These are phyloP conservation scores for Palaemon carinicauda DNA, from an alignment of 1,140 invertebrate species.

Conservation along the genomic window DNA sequence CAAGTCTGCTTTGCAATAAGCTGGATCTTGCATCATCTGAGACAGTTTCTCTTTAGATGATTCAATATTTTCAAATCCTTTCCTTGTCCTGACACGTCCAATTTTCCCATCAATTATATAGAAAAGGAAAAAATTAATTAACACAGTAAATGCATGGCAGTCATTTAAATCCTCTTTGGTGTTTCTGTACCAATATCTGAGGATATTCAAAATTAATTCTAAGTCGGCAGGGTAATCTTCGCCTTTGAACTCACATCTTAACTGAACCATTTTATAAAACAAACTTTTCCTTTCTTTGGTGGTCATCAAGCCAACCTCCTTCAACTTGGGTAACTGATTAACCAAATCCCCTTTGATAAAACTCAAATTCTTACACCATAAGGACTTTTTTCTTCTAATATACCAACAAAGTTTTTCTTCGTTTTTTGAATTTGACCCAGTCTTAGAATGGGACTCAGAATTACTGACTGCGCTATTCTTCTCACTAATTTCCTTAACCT, in stretches of 20 bases:
- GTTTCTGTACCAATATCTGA: constrained; percentile 25
- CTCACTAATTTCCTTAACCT: too few relatives aligned
- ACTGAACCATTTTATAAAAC: constrained; percentile 1
- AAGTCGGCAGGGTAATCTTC: constrained; percentile 26
- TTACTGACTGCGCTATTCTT: neutral
- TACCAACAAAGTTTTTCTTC: constrained; percentile 14
- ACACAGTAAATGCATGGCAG: constrained; percentile 4
- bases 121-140: constrained; percentile 32
- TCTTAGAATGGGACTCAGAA: too few relatives aligned
- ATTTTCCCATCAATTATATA: constrained; percentile 40
- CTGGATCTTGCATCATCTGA: neutral
- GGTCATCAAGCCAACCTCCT: constrained; percentile 22
- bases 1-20: neutral
- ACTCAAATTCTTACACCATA: neutral
- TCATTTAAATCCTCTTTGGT: constrained; percentile 1
- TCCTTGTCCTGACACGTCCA: constrained; percentile 33
- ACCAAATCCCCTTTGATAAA: neutral
- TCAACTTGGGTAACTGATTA: constrained; percentile 2
- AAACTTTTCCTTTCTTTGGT: constrained; percentile 6
- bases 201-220: constrained; percentile 26
- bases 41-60: neutral
- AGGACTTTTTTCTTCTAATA: constrained; percentile 2
- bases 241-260: neutral
- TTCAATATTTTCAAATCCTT: constrained; percentile 22
- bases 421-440: neutral